These are phyloP conservation scores for Papilio polytes DNA, from an alignment of 1,140 invertebrate genomes.

Conservation along the genomic window DNA sequence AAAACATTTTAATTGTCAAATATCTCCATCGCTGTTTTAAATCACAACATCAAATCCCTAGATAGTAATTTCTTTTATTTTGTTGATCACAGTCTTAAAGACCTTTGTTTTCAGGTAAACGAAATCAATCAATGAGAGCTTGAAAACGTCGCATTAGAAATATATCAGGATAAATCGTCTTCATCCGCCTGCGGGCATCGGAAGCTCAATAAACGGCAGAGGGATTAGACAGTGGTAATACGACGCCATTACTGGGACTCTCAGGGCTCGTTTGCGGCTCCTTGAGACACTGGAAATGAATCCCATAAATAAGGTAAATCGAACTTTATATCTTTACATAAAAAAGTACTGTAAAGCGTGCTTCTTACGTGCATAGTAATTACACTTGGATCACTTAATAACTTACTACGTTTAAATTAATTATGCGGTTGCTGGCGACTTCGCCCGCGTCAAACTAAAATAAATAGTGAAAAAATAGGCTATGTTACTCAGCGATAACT, in stretches of 20 bases:
- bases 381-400: no score
- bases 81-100: neutral
- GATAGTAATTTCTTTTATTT: neutral
- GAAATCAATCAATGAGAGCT: constrained; percentile 32
- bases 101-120: constrained; percentile 31
- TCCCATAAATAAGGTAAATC: neutral
- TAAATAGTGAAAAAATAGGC: no score
- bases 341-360: neutral
- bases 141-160: constrained; percentile 2
- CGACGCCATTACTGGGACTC: constrained; percentile 29
- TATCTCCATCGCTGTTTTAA: neutral
- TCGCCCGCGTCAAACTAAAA: no score
- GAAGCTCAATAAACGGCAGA: constrained; percentile 23
- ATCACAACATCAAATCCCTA: neutral
- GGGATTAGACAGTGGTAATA: constrained; percentile 36
- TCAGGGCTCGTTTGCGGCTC: constrained; percentile 8
- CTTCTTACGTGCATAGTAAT: neutral
- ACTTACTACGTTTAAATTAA: no score
- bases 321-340: neutral
- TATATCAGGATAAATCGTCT: constrained; percentile 31
- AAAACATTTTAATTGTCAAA: neutral
- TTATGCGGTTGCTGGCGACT: no score
- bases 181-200: constrained; percentile 15
- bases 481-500: no score
- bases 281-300: constrained; percentile 10